Evolutionary conservation across 2,113 vertebrate species (phyloP).

Genomic region (Anser cygnoides): DNA sequence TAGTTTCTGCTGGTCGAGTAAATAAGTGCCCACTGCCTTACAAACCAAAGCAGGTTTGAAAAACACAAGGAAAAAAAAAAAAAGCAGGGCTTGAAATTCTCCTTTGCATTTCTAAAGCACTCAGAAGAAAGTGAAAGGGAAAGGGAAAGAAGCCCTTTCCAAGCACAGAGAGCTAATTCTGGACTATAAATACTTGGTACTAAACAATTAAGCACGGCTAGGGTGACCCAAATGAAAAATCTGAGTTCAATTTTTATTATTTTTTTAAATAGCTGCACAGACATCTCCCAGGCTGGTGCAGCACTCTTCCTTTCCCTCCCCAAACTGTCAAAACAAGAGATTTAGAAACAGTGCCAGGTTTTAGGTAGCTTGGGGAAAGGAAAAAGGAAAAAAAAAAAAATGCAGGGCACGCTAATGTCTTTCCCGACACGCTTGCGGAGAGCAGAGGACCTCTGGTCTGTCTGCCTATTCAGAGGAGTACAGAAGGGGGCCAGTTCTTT

Average conservation of each 20-base stretch:
- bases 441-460: constrained; percentile 62
- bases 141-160: neutral
- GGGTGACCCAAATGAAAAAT: constrained; percentile 14
- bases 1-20: neutral
- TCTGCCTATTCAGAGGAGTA: constrained; percentile 66
- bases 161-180: constrained; percentile 35
- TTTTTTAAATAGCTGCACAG: neutral
- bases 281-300: neutral
- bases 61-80: neutral
- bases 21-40: neutral
- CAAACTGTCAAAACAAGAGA: constrained; percentile 29
- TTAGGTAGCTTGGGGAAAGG: constrained; percentile 29
- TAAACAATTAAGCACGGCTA: constrained; percentile 45
- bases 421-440: constrained; percentile 33
- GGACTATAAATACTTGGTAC: constrained; percentile 41
- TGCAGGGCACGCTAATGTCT: constrained; percentile 53
- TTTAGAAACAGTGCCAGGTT: constrained; percentile 19
- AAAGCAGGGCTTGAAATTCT: constrained; percentile 5
- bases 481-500: constrained; percentile 74
- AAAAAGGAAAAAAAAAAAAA: neutral
- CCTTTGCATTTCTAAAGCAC: constrained; percentile 30
- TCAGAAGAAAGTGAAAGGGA: neutral
- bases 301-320: neutral
- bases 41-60: constrained; percentile 6
- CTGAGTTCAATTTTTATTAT: neutral